Conservation (phyloP, 2,888 invertebrate genomes). For the Napeogenes inachia region DNA sequence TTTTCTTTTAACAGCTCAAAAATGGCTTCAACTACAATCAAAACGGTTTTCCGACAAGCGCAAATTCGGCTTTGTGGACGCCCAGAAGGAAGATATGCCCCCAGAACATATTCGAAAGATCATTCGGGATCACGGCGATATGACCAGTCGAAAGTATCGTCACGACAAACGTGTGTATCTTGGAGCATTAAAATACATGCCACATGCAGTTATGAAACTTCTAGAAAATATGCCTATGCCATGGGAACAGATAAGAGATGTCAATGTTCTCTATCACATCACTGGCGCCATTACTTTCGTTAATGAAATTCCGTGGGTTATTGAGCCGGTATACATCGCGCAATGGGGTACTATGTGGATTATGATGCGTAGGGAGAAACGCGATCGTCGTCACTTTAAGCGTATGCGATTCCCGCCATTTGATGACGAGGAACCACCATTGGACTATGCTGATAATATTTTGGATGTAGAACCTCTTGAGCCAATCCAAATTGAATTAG, state of each 20-base stretch:
- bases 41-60: conserved; percentile 98
- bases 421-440: conserved; percentile 99
- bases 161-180: conserved; percentile 99
- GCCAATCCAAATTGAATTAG: conserved; percentile 98
- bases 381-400: conserved; percentile 99
- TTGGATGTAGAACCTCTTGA: conserved; percentile 99
- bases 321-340: conserved; percentile 99
- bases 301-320: conserved; percentile 99
- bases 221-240: conserved; percentile 99
- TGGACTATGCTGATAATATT: conserved; percentile 99
- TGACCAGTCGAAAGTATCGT: conserved; percentile 98
- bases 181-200: conserved; percentile 99
- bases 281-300: conserved; percentile 99
- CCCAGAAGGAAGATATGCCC: conserved; percentile 99
- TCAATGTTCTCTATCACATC: conserved; percentile 98
- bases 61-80: conserved; percentile 99
- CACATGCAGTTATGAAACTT: conserved; percentile 99
- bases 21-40: conserved; percentile 99
- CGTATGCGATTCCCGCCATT: conserved; percentile 99
- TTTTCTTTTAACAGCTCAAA: conserved; percentile 80
- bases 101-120: conserved; percentile 99
- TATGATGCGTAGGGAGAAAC: conserved; percentile 99
- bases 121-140: conserved; percentile 99
- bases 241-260: conserved; percentile 99
- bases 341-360: conserved; percentile 99